Base-by-base conservation (phyloP, 2,888 invertebrate genomes). In the Acronicta psi region DNA sequence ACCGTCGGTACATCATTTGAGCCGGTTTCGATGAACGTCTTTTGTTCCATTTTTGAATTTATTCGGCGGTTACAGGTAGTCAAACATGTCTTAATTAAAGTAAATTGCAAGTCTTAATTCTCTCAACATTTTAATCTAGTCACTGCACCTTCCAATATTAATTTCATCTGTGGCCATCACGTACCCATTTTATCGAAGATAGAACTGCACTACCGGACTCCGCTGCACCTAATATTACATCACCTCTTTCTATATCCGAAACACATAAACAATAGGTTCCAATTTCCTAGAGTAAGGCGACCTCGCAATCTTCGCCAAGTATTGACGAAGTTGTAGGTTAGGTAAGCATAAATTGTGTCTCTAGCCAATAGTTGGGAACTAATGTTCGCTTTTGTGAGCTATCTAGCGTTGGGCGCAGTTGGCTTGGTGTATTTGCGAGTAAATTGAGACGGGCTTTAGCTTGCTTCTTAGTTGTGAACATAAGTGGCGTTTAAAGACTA, bases 321-420 rank as follows among this genome's bases (percentile, higher is more conserved):
- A 83, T 83, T 81, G 82, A 81, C 77, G 75, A 83, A 86, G 82
- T 85, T 83, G 77, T 71, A 66, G 77, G 85, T 77, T 71, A 66
- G 77, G 85, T 79, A 75, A 83, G 84, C 85, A 88, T 88, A 87
- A 87, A 88, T 88, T 84, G 82, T 81, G 77, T 84, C 82, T 77
- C 72, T 59, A 74, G 75, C 80, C 85, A 82, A 85, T 85, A 84
- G 83, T 85, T 73, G 76, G 68, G 76, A 86, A 83, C 79, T 84
- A 84, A 85, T 84, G 84, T 81, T 79, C 79, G 78, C 81, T 82
- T 77, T 82, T 83, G 82, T 83, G 82, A 83, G 80, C 76, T 82
- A 82, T 81, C 82, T 81, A 70, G 79, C 70, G 69, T 65, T 61
- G 75, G 74, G 79, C 80, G 76, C 83, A 85, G 82, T 84, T 83